Evolutionary conservation across 2,888 invertebrate genomes (phyloP), one percentile per base, ranked within the genome.

Genomic region (Aphrophora alni): DNA sequence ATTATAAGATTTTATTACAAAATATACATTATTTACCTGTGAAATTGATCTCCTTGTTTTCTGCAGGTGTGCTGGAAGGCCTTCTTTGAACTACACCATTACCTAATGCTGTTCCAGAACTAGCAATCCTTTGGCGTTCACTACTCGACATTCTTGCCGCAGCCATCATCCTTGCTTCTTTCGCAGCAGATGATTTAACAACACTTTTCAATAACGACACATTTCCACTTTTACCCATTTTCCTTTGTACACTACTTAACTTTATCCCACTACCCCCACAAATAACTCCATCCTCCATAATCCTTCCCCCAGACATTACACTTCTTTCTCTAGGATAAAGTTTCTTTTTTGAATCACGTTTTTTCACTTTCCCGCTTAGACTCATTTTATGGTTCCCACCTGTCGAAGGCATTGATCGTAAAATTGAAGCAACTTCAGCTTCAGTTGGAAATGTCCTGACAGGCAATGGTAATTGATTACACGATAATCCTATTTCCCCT

Each of bases 291-390:
- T 77, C 78, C 88, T 88, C 91, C 88, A 88, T 90, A 87, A 85
- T 88, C 88, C 83, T 79, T 80, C 89, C 89, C 75, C 89, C 89
- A 0, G 88, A 87, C 75, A 89, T 84, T 59, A 89, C 85, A 85
- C 88, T 89, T 84, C 89, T 89, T 85, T 89, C 89, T 17, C 89
- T 87, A 83, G 84, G 81, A 51, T 84, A 84, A 25, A 89, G 87
- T 85, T 92, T 91, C 86, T 91, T 92, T 86, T 91, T 89, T 88
- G 91, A 91, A 85, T 92, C 92, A 86, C 91, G 91, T 87, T 89
- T 89, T 85, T 89, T 89, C 77, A 88, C 88, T 86, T 89, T 89
- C 59, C 78, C 74, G 68, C 84, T 85, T 28, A 85, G 79, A 51
- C 85, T 84, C 82, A 85, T 82, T 80, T 84, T 85, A 33, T 85